Evolutionary conservation across 2,888 invertebrate species (phyloP).

Genomic region (Amphipoea oculea): DNA sequence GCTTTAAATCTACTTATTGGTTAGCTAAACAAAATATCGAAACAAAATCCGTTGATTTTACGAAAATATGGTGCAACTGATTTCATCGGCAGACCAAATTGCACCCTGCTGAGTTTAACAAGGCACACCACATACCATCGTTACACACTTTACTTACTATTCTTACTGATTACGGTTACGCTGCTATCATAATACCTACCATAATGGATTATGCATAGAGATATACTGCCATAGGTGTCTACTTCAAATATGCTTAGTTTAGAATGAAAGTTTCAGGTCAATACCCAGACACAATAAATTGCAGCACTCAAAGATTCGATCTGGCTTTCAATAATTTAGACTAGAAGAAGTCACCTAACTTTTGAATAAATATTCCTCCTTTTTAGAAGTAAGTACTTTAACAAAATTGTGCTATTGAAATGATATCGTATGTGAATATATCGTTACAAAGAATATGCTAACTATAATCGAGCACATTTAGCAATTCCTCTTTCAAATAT

Average conservation of each 20-base stretch:
- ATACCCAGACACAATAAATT: constrained; percentile 14
- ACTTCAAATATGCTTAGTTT: not conserved
- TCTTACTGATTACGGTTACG: not conserved
- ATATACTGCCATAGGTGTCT: not conserved
- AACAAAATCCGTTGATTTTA: not conserved
- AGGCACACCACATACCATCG: too few relatives aligned
- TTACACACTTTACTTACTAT: not conserved
- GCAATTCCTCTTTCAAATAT: constrained; percentile 21
- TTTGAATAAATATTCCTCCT: not conserved
- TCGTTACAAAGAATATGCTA: not conserved
- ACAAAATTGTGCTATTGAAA: not conserved
- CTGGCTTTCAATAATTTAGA: not conserved
- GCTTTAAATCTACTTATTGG: not conserved
- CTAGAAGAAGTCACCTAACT: not conserved
- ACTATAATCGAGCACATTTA: constrained; percentile 14
- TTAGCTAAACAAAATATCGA: not conserved
- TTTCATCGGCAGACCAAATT: not conserved
- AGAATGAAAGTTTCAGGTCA: constrained; percentile 4
- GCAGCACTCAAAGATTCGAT: not conserved
- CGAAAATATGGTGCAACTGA: not conserved
- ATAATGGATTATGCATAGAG: not conserved
- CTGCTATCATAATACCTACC: not conserved
- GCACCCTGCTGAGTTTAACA: not conserved
- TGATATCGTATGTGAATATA: not conserved
- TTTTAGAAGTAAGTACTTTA: not conserved